phyloP scores from a whole-genome alignment of 2,797 vertebrate species.

The Antrozous pallidus region DNA sequence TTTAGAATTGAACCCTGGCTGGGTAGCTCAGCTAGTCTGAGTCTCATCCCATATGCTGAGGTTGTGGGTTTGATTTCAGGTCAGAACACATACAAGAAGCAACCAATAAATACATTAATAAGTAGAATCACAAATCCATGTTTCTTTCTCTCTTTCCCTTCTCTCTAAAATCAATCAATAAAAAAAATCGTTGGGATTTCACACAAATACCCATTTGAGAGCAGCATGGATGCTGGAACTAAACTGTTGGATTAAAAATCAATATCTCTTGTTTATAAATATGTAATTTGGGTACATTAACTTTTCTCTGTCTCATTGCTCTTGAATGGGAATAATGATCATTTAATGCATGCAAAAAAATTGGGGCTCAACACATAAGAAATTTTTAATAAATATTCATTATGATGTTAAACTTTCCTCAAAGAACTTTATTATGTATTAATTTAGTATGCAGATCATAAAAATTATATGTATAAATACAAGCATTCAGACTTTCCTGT shows the following conservation, averaged over 20 bases:
- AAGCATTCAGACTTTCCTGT: conserved; percentile 22
- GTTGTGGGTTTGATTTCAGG: not conserved
- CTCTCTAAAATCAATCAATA: not conserved
- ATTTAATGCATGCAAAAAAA: conserved; percentile 9
- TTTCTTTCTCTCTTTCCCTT: not conserved
- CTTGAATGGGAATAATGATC: not conserved
- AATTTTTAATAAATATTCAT: conserved; percentile 34
- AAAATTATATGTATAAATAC: not conserved
- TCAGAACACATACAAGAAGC: not conserved
- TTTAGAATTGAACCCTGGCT: not conserved
- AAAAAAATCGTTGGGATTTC: not conserved
- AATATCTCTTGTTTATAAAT: not conserved
- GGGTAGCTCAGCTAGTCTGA: not conserved
- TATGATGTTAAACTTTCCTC: not conserved
- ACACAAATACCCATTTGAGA: not conserved
- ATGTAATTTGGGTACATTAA: not conserved
- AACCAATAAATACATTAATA: not conserved
- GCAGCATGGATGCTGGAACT: not conserved
- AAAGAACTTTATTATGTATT: not conserved
- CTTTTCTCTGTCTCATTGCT: not conserved
- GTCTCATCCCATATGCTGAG: too few relatives aligned
- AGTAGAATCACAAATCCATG: not conserved
- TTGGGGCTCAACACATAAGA: not conserved
- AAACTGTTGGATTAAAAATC: not conserved
- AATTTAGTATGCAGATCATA: not conserved